Percentiles rank a stretch among this genome's conserved stretches.
These are phyloP conservation scores for Frankliniella intonsa DNA, from an alignment of 2,888 invertebrate species.

Conservation along the genomic window DNA sequence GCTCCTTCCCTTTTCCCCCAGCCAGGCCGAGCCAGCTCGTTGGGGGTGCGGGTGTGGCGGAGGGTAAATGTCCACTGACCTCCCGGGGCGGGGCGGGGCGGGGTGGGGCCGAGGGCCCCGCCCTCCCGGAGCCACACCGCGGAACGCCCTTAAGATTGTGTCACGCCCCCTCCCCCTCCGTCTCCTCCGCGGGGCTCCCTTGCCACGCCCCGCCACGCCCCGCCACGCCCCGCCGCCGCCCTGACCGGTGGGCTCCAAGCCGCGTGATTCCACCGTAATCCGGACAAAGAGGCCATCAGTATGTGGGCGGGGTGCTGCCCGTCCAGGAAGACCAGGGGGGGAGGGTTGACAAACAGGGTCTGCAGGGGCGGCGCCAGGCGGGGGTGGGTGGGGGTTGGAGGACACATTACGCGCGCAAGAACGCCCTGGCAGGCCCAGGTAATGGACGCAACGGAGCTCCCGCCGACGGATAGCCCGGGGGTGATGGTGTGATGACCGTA, in stretches of 20 bases:
- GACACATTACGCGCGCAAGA: too few species aligned
- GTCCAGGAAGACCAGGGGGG: background rate
- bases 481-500: too few species aligned
- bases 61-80: too few species aligned
- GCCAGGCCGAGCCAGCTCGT: background rate
- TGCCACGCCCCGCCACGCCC: background rate
- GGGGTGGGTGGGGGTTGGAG: background rate
- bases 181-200: background rate
- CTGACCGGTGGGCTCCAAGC: background rate
- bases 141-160: conserved; percentile 21
- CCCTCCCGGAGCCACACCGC: background rate
- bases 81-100: background rate
- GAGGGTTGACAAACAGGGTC: background rate
- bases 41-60: too few species aligned
- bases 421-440: too few species aligned
- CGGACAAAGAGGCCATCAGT: conserved; percentile 26
- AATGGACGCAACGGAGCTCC: too few species aligned
- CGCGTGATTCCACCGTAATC: conserved; percentile 14
- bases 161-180: background rate
- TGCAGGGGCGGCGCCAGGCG: background rate
- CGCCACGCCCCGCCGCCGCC: background rate
- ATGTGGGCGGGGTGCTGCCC: conserved; percentile 12
- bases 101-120: background rate
- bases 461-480: too few species aligned
- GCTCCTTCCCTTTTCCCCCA: background rate